Evolutionary conservation across 2,888 invertebrate genomes (phyloP), one percentile per base, ranked within the genome.

Genomic region (Chrysopilus asiliformis): DNA sequence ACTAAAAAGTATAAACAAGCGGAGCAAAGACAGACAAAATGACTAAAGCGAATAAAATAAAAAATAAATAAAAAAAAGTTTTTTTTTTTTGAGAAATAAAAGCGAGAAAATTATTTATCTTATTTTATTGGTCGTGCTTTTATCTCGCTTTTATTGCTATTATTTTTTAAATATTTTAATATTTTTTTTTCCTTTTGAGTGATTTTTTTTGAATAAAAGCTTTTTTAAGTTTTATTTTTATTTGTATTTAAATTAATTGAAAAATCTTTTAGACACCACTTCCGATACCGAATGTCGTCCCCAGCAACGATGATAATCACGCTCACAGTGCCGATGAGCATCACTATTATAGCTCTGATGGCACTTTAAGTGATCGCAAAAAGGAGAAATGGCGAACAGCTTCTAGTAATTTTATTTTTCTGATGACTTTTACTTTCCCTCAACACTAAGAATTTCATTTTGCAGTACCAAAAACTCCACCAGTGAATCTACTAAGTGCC

Each of bases 401-500:
- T 22, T 53, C 54, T n/a, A 59, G 51, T 51, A 39, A 48, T 47
- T 37, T 16, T 34, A 35, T 32, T 8, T 40, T 31, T 39, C 43
- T n/a, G n/a, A 43, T 35, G n/a, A n/a, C n/a, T n/a, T n/a, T n/a
- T n/a, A n/a, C n/a, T n/a, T n/a, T n/a, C n/a, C n/a, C n/a, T n/a
- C n/a, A n/a, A n/a, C 26, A 30, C 36, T 40, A 42, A 43, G 42
- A 42, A 19, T 39, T 39, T 45, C 39, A 43, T 36, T 25, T 49
- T 51, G 34, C 53, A 53, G 65, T 57, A 40, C 55, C 62, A 43
- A 64, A 70, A 43, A 67, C 72, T 39, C 68, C 83, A 40, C 83
- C 84, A 2, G 60, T 76, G 26, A 79, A 84, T 62, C 60, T 85
- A 42, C 70, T 82, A 41, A 83, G 83, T 58, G 76, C 84, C 29